Percentiles rank a stretch among this genome's conserved stretches.
Conservation (phyloP, 35 echinoderm and acorn worm species). For the Amphiura filiformis region DNA sequence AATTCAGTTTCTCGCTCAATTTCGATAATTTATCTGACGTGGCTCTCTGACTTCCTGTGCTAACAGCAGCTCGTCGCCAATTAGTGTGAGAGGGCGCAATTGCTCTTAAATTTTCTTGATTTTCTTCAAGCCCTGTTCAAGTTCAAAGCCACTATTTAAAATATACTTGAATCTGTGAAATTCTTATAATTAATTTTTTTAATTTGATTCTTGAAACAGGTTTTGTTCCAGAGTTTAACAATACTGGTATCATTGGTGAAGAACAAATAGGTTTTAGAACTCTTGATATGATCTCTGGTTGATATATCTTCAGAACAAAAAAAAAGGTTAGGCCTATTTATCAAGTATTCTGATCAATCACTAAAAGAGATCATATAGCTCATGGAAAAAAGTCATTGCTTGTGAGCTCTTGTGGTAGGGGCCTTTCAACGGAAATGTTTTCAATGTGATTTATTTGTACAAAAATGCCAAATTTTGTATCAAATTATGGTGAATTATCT, state of each 20-base stretch:
- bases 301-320: slow-evolving; percentile 41
- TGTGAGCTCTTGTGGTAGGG: too few relatives aligned
- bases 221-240: slow-evolving; percentile 4
- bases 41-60: too few relatives aligned
- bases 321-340: slow-evolving; percentile 39
- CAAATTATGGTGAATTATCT: background rate
- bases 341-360: slow-evolving; percentile 43
- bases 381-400: slow-evolving; percentile 46
- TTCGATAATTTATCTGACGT: too few relatives aligned
- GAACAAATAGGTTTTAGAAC: slow-evolving; percentile 59
- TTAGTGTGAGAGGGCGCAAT: too few relatives aligned
- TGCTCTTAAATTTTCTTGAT: too few relatives aligned
- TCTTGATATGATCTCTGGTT: slow-evolving; percentile 42
- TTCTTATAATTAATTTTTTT: too few relatives aligned
- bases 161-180: too few relatives aligned
- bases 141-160: too few relatives aligned
- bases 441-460: slow-evolving; percentile 45
- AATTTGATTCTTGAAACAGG: too few relatives aligned
- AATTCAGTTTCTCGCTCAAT: too few relatives aligned
- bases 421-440: slow-evolving; percentile 42
- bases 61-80: too few relatives aligned
- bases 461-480: background rate
- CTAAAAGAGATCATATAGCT: slow-evolving; percentile 35
- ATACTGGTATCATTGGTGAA: slow-evolving; percentile 38
- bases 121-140: too few relatives aligned